Evolutionary conservation across 2,113 vertebrate genomes (phyloP).

Genomic region (Ammodytes marinus): DNA sequence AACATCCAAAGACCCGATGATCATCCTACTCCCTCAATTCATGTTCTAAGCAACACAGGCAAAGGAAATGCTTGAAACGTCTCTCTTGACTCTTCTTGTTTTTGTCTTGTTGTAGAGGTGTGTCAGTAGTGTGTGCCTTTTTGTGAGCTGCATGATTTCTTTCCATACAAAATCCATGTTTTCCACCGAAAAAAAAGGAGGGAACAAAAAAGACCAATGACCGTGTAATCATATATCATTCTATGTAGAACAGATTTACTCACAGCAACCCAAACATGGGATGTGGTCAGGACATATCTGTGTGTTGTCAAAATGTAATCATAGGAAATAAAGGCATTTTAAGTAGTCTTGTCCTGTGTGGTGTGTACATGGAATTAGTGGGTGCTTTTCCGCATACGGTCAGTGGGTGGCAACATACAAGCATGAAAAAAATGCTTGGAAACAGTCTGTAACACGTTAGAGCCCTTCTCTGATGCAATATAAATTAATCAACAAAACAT

Average conservation of each 20-base stretch:
- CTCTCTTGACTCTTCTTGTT: conserved; percentile 47
- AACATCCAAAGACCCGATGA: conserved; percentile 67
- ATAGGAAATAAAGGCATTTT: conserved; percentile 85
- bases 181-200: conserved; percentile 55
- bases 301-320: conserved; percentile 78
- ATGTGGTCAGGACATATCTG: conserved; percentile 72
- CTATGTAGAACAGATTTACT: conserved; percentile 69
- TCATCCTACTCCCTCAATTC: background rate
- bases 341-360: conserved; percentile 71
- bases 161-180: conserved; percentile 68
- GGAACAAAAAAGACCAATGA: conserved; percentile 49
- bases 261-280: conserved; percentile 70
- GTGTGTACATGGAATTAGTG: conserved; percentile 39
- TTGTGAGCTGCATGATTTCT: conserved; percentile 83
- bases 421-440: background rate
- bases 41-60: conserved; percentile 48
- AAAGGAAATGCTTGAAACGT: conserved; percentile 56
- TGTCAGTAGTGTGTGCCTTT: conserved; percentile 80
- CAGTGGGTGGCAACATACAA: conserved; percentile 56
- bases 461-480: background rate
- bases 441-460: background rate
- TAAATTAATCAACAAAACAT: background rate
- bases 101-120: conserved; percentile 75
- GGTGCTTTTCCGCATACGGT: conserved; percentile 27
- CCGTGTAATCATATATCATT: conserved; percentile 69